These are phyloP conservation scores for Heteromormyrus szaboi DNA, from an alignment of 2,797 vertebrate species.

Conservation along the genomic window DNA sequence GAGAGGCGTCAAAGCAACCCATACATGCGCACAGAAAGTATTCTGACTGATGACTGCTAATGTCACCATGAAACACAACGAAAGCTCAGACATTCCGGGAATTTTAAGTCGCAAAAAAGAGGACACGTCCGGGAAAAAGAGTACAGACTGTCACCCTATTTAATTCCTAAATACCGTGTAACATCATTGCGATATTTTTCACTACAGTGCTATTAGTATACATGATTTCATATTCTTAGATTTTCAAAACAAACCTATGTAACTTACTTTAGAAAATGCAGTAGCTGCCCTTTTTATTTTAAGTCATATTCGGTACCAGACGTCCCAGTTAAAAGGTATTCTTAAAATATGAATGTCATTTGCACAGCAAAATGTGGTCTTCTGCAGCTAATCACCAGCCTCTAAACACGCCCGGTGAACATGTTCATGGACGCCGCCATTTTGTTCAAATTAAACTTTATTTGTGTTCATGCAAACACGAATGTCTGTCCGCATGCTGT, in stretches of 20 bases:
- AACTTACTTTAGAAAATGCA: not conserved
- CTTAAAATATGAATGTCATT: not conserved
- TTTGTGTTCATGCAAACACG: slow-evolving; percentile 28
- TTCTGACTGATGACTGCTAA: not conserved
- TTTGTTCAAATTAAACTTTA: slow-evolving; percentile 62
- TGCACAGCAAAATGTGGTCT: not conserved
- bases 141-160: not conserved
- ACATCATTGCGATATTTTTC: not conserved
- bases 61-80: not conserved
- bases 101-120: not conserved
- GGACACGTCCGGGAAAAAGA: not conserved
- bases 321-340: not conserved
- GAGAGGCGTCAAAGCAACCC: not conserved
- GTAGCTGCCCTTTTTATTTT: not conserved
- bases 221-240: not conserved
- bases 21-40: not conserved
- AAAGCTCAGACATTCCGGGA: not conserved
- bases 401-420: slow-evolving; percentile 11
- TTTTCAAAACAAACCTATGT: not conserved
- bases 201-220: not conserved
- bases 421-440: slow-evolving; percentile 51
- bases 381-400: slow-evolving; percentile 25
- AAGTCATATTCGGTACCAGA: not conserved
- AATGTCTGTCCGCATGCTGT: not conserved
- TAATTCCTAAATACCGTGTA: not conserved